Percentiles rank a stretch among this genome's conserved stretches.
Conservation (phyloP, 2,113 vertebrate genomes). For the Spheniscus mendiculus region DNA sequence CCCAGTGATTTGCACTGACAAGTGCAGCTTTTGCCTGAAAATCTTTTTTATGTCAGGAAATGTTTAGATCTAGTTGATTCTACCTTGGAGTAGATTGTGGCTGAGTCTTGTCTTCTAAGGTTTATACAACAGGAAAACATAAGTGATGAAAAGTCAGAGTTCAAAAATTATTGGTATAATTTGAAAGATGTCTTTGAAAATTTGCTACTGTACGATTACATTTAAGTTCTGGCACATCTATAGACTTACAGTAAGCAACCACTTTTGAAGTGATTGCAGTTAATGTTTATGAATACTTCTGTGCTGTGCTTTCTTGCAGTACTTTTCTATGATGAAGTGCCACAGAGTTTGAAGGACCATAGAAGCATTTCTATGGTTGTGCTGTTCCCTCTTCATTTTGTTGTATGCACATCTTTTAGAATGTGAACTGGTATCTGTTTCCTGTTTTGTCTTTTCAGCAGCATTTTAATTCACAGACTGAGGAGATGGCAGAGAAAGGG, state of each 20-base stretch:
- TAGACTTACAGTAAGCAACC: neutral
- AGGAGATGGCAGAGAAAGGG: neutral
- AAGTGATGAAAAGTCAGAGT: neutral
- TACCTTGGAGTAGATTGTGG: neutral
- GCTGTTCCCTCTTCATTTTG: neutral
- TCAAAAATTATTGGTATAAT: neutral
- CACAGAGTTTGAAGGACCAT: neutral
- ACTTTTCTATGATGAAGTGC: neutral
- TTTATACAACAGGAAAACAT: neutral
- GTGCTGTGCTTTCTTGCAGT: neutral
- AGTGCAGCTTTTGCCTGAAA: neutral
- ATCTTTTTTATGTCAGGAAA: neutral
- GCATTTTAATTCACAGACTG: neutral
- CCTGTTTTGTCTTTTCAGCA: neutral
- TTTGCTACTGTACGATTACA: neutral
- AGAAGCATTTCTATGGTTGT: neutral
- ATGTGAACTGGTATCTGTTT: neutral
- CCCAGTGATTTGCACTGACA: neutral
- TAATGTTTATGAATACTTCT: neutral
- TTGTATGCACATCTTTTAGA: neutral
- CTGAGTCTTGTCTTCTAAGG: neutral
- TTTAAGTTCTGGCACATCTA: neutral
- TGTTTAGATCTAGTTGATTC: neutral
- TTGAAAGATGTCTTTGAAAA: neutral
- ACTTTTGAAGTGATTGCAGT: neutral